Conservation (phyloP, 2,888 invertebrate genomes). For the Drosophila prolongata region DNA sequence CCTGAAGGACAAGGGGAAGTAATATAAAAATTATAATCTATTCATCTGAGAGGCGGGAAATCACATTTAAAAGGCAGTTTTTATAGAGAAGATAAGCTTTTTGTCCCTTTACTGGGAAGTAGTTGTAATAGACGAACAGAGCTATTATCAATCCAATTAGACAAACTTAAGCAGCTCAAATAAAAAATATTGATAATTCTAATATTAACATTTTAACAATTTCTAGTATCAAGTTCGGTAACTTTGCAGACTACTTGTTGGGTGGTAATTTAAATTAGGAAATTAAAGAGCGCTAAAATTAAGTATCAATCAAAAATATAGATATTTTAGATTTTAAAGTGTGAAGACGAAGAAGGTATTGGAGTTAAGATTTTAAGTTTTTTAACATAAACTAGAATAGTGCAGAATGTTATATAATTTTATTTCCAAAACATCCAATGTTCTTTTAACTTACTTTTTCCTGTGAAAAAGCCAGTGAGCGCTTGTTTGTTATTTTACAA, state of each 20-base stretch:
- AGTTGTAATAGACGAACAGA: not conserved
- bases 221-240: too few species aligned
- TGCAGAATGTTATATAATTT: not conserved
- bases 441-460: constrained; percentile 70
- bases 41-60: not conserved
- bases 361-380: not conserved
- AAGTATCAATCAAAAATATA: too few species aligned
- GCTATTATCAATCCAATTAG: too few species aligned
- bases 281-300: too few species aligned
- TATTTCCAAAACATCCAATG: not conserved
- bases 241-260: too few species aligned
- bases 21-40: constrained; percentile 7
- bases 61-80: constrained; percentile 2
- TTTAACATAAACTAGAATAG: not conserved
- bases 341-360: not conserved
- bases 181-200: too few species aligned
- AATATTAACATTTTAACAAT: too few species aligned
- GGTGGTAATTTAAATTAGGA: too few species aligned
- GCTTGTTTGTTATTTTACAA: constrained; percentile 74
- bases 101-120: not conserved
- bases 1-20: not conserved
- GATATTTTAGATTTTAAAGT: too few species aligned
- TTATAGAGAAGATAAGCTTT: not conserved
- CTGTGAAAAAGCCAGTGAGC: constrained; percentile 79
- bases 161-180: too few species aligned